Conservation (phyloP, 2,888 invertebrate species). For the Athalia circularis region DNA sequence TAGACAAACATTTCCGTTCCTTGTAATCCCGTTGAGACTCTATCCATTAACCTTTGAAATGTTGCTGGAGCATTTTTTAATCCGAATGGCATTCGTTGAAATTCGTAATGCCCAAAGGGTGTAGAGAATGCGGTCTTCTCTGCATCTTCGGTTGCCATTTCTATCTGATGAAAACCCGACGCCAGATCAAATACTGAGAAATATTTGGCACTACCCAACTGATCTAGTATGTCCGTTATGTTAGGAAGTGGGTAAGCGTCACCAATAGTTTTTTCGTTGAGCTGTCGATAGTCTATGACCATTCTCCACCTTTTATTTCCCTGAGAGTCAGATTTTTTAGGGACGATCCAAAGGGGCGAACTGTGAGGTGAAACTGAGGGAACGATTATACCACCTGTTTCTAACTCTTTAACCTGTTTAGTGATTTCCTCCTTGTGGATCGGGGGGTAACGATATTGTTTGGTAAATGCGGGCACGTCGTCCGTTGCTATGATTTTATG, state of each 20-base stretch:
- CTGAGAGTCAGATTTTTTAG: neutral
- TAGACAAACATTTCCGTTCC: slow-evolving; percentile 10
- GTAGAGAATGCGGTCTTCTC: neutral
- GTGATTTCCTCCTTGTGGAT: neutral
- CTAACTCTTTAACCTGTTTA: neutral
- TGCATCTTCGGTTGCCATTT: neutral
- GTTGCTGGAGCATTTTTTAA: neutral
- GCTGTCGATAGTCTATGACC: neutral
- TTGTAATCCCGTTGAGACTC: neutral
- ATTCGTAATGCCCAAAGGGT: neutral
- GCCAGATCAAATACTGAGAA: neutral
- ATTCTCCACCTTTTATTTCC: slow-evolving; percentile 1
- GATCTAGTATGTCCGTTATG: neutral
- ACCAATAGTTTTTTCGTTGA: neutral
- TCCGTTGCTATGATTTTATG: neutral
- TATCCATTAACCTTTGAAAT: neutral
- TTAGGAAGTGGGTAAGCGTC: neutral
- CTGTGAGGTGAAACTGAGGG: slow-evolving; percentile 5
- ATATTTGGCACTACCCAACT: neutral
- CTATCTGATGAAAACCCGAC: neutral
- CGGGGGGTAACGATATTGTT: slow-evolving; percentile 3
- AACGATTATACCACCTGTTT: neutral
- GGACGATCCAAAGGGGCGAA: neutral
- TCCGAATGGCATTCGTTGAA: neutral
- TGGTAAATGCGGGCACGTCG: neutral